Percentiles rank a stretch among this genome's conserved stretches.
These are phyloP conservation scores for Macrostomum lignano DNA, from an alignment of 1,140 invertebrate genomes.

Conservation along the genomic window DNA sequence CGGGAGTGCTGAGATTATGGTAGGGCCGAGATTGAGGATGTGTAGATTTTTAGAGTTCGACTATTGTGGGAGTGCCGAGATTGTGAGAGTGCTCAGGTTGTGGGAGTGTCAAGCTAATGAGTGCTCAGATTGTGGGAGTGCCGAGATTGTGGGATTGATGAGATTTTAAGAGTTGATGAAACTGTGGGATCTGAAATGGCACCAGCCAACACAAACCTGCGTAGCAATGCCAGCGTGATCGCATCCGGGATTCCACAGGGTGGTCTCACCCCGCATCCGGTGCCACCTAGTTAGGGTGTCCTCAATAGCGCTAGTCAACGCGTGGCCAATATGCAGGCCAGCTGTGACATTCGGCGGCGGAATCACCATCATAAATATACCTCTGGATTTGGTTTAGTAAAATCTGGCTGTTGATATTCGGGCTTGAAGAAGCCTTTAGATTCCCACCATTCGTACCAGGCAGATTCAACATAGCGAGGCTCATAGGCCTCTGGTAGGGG, in stretches of 20 bases:
- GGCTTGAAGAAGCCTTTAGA: constrained; percentile 88
- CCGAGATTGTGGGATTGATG: too few species aligned
- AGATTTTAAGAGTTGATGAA: too few species aligned
- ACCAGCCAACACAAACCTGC: constrained; percentile 69
- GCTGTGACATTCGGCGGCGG: constrained; percentile 97
- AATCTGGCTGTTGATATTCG: constrained; percentile 52
- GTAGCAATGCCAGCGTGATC: constrained; percentile 99
- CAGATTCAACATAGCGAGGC: constrained; percentile 78
- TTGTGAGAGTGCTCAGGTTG: too few species aligned
- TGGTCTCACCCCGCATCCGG: constrained; percentile 68
- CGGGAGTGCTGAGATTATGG: too few species aligned
- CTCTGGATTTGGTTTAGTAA: constrained; percentile 8
- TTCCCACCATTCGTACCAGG: constrained; percentile 88
- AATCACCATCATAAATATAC: constrained; percentile 71
- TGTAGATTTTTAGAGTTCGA: too few species aligned
- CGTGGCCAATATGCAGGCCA: constrained; percentile 78
- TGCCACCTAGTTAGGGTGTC: constrained; percentile 72
- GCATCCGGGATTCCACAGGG: constrained; percentile 85
- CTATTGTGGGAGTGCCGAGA: too few species aligned
- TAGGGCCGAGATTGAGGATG: too few species aligned
- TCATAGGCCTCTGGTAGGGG: constrained; percentile 87
- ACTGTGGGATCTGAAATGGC: too few species aligned
- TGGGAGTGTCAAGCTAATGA: too few species aligned
- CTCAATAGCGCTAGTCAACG: constrained; percentile 75
- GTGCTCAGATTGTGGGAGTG: too few species aligned